phyloP scores from a whole-genome alignment of 2,888 invertebrate genomes.

The Elegia similella region DNA sequence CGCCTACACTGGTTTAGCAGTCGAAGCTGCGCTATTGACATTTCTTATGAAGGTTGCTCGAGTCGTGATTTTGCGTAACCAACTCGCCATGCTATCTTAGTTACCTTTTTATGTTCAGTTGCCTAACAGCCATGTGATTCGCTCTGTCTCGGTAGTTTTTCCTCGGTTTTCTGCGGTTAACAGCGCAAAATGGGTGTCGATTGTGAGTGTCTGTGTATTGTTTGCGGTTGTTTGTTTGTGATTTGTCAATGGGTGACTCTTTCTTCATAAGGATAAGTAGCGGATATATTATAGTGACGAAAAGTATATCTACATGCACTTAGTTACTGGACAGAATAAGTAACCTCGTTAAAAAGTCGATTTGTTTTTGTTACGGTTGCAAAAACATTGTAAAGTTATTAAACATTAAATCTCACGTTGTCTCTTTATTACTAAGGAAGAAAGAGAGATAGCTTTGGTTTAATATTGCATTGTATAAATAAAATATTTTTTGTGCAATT shows the following conservation, averaged over 20 bases:
- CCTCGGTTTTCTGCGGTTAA: constrained; percentile 22
- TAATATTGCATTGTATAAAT: too few species aligned
- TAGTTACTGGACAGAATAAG: too few species aligned
- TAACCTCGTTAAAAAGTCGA: too few species aligned
- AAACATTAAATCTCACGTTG: too few species aligned
- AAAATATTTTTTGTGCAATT: too few species aligned
- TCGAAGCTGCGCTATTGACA: constrained; percentile 73
- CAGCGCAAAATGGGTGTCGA: constrained; percentile 38
- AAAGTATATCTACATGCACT: too few species aligned
- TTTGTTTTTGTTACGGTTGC: too few species aligned
- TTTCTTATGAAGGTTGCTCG: constrained; percentile 72
- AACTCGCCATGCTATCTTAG: constrained; percentile 53
- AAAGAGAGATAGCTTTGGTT: too few species aligned
- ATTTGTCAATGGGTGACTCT: not conserved
- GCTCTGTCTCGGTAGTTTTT: constrained; percentile 29
- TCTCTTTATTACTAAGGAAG: too few species aligned
- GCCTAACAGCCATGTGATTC: constrained; percentile 50
- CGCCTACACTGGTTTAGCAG: constrained; percentile 41
- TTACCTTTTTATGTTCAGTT: constrained; percentile 62
- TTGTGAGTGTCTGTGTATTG: constrained; percentile 35
- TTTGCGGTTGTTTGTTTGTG: not conserved
- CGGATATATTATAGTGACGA: not conserved
- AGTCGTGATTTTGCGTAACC: constrained; percentile 79
- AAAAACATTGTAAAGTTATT: too few species aligned
- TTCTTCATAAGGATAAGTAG: not conserved